A percentile compares a stretch with the other conserved stretches of the same genome.
phyloP scores from a whole-genome alignment of 2,888 invertebrate genomes.

The Drosophila affinis region DNA sequence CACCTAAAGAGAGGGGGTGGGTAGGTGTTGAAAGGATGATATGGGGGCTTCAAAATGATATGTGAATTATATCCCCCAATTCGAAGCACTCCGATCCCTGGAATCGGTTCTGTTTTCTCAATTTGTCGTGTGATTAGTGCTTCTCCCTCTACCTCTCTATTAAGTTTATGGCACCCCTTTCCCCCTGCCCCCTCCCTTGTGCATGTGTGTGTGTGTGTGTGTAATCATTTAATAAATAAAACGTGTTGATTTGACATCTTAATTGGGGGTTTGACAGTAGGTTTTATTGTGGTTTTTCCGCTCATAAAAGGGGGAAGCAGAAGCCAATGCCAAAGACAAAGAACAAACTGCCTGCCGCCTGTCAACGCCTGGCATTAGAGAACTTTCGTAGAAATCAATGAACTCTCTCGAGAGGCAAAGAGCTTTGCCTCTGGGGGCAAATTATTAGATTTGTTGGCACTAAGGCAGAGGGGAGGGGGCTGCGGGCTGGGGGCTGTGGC shows the following conservation, averaged over 20 bases:
- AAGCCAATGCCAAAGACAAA: not conserved
- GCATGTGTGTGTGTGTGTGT: slow-evolving; percentile 25
- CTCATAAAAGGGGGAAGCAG: slow-evolving; percentile 31
- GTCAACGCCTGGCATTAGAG: slow-evolving; percentile 42
- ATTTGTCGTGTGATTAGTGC: slow-evolving; percentile 41
- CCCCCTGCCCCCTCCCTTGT: not conserved
- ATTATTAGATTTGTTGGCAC: slow-evolving; percentile 57
- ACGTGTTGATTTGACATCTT: slow-evolving; percentile 76
- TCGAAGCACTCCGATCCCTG: slow-evolving; percentile 8
- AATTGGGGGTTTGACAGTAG: slow-evolving; percentile 69
- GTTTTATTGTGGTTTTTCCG: slow-evolving; percentile 15
- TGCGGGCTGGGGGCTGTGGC: not conserved
- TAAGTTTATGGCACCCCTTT: slow-evolving; percentile 38
- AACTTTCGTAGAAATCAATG: slow-evolving; percentile 67
- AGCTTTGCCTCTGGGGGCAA: slow-evolving; percentile 59
- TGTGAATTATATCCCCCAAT: slow-evolving; percentile 29
- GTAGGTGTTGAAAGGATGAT: not conserved
- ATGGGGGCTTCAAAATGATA: slow-evolving; percentile 27
- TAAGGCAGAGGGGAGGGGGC: not conserved
- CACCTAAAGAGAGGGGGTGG: too few species aligned
- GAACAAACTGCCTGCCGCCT: slow-evolving; percentile 27
- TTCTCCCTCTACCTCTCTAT: slow-evolving; percentile 17
- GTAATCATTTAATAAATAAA: slow-evolving; percentile 75
- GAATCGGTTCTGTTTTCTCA: slow-evolving; percentile 19
- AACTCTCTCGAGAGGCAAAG: slow-evolving; percentile 62